These are phyloP conservation scores for Pelmatolapia mariae DNA, from an alignment of 2,113 vertebrate species.

Conservation along the genomic window DNA sequence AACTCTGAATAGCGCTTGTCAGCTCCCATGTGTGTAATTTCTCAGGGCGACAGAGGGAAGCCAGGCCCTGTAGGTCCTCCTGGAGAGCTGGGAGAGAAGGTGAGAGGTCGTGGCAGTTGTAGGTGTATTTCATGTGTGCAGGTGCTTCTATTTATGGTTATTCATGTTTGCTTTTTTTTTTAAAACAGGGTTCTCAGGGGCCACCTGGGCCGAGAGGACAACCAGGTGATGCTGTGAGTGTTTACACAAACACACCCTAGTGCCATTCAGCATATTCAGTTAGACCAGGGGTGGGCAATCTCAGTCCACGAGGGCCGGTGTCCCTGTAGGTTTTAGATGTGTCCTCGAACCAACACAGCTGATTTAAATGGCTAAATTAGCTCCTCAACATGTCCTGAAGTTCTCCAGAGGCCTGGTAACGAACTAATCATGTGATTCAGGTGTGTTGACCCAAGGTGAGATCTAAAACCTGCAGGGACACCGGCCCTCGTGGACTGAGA, in stretches of 20 bases:
- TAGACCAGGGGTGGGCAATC: no score
- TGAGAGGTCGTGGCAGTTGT: neutral
- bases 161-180: neutral
- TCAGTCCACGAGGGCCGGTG: no score
- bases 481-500: no score
- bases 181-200: conserved; percentile 64
- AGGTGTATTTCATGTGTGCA: neutral
- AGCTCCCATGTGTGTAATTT: neutral
- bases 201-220: conserved; percentile 71
- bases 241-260: neutral
- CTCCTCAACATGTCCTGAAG: no score
- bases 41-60: conserved; percentile 67
- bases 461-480: no score
- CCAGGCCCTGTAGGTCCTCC: conserved; percentile 50
- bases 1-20: neutral
- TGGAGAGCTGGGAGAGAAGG: conserved; percentile 83
- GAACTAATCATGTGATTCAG: no score
- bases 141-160: neutral
- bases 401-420: no score
- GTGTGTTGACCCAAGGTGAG: no score
- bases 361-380: no score
- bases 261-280: neutral
- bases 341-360: no score
- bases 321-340: no score
- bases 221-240: conserved; percentile 71